Evolutionary conservation across 2,797 vertebrate species (phyloP).

Genomic region (Delichon dasypus): DNA sequence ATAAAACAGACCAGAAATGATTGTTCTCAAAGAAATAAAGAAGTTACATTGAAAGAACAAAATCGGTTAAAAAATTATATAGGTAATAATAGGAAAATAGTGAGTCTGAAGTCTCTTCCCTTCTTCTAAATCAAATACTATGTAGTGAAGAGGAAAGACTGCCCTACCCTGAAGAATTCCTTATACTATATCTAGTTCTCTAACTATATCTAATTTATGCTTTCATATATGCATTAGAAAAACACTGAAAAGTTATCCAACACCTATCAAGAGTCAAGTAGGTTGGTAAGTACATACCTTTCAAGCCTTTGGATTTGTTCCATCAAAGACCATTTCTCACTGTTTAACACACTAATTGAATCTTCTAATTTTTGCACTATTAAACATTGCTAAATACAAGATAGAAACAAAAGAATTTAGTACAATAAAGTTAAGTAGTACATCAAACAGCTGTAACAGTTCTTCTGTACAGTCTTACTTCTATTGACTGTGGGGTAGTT

Average conservation of each 20-base stretch:
- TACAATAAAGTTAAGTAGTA: not conserved
- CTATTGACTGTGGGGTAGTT: slow-evolving; percentile 68
- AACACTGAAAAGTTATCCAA: not conserved
- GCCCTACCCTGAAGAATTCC: not conserved
- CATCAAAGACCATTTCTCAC: slow-evolving; percentile 90
- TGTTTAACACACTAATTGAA: slow-evolving; percentile 92
- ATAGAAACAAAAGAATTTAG: slow-evolving; percentile 61
- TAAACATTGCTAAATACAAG: slow-evolving; percentile 83
- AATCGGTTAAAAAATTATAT: not conserved
- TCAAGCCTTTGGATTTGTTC: slow-evolving; percentile 94
- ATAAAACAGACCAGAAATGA: not conserved
- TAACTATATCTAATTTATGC: not conserved
- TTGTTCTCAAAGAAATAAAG: not conserved
- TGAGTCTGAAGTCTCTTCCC: not conserved
- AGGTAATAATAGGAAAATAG: not conserved
- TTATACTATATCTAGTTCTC: no score
- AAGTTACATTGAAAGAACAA: not conserved
- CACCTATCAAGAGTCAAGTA: not conserved
- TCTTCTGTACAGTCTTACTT: slow-evolving; percentile 55
- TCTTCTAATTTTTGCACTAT: slow-evolving; percentile 94
- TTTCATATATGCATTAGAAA: not conserved
- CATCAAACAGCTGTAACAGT: not conserved
- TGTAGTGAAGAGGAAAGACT: not conserved
- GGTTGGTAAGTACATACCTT: slow-evolving; percentile 78
- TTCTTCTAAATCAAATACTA: not conserved